These are phyloP conservation scores for Lapara coniferarum DNA, from an alignment of 2,888 invertebrate genomes.

Conservation along the genomic window DNA sequence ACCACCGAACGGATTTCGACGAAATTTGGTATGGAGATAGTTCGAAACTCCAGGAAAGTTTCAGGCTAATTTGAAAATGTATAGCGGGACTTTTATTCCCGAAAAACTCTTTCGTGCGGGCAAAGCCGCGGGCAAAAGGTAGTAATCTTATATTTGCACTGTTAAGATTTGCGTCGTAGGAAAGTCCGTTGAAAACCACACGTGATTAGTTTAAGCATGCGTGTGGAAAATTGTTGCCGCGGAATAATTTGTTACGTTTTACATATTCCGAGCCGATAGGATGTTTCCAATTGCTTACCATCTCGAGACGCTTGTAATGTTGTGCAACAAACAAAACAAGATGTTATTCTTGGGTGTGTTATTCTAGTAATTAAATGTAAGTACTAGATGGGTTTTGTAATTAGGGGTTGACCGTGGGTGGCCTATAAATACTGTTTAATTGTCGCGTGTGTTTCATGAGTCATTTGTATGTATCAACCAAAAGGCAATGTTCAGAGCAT, in stretches of 20 bases:
- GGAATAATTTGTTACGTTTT: constrained; percentile 59
- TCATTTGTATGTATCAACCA: too few species aligned
- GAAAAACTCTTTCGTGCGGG: too few species aligned
- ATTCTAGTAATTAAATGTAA: constrained; percentile 5
- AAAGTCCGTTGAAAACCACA: constrained; percentile 12
- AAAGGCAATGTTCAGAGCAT: too few species aligned
- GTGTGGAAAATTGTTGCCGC: constrained; percentile 58
- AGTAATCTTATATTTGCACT: neutral
- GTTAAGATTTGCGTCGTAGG: neutral
- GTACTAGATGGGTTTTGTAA: neutral
- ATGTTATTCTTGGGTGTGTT: constrained; percentile 15
- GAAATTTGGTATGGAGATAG: too few species aligned
- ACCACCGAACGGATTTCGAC: too few species aligned
- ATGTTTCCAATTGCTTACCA: constrained; percentile 58
- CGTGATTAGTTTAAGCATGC: constrained; percentile 36
- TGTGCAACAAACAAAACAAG: constrained; percentile 45
- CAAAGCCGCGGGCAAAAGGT: too few species aligned
- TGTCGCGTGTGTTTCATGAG: neutral
- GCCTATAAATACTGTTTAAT: neutral
- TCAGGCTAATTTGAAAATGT: too few species aligned
- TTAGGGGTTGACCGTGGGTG: neutral
- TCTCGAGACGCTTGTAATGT: constrained; percentile 50
- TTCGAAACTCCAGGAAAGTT: too few species aligned
- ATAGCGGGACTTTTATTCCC: too few species aligned
- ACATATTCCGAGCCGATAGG: constrained; percentile 50